These are phyloP conservation scores for Plebejus melissa DNA, from an alignment of 2,888 invertebrate genomes.

Conservation along the genomic window DNA sequence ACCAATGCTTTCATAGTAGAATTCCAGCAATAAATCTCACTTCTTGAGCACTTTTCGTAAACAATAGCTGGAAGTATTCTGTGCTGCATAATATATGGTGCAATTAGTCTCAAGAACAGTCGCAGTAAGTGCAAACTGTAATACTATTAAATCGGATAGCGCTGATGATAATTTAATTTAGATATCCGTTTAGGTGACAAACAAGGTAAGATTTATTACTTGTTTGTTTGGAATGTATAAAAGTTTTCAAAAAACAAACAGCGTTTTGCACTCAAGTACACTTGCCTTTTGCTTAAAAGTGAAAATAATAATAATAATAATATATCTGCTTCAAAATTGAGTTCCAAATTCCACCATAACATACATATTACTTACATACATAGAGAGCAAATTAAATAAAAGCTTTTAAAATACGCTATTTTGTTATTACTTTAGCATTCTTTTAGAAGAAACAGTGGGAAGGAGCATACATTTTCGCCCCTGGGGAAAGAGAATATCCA, in stretches of 20 bases:
- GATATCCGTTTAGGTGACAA: background rate
- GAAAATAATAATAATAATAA: too few species aligned
- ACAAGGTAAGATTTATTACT: slow-evolving; percentile 5
- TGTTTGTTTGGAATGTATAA: background rate
- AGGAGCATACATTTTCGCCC: too few species aligned
- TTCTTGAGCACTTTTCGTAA: background rate
- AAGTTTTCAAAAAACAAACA: background rate
- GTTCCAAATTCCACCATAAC: too few species aligned
- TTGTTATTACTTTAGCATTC: too few species aligned
- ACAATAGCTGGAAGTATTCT: background rate
- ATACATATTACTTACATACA: too few species aligned
- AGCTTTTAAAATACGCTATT: too few species aligned
- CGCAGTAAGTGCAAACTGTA: background rate
- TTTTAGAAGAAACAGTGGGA: too few species aligned
- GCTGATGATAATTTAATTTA: slow-evolving; percentile 17
- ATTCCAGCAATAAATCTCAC: background rate
- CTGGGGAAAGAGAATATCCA: too few species aligned
- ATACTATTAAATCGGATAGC: background rate
- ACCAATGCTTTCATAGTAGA: background rate
- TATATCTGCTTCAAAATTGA: too few species aligned
- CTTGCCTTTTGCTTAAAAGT: too few species aligned
- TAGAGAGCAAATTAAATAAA: too few species aligned
- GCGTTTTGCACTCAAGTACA: background rate
- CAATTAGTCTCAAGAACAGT: slow-evolving; percentile 8
- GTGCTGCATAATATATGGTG: background rate